phyloP scores from a whole-genome alignment of 1,140 invertebrate species.

The Eriocheir sinensis region DNA sequence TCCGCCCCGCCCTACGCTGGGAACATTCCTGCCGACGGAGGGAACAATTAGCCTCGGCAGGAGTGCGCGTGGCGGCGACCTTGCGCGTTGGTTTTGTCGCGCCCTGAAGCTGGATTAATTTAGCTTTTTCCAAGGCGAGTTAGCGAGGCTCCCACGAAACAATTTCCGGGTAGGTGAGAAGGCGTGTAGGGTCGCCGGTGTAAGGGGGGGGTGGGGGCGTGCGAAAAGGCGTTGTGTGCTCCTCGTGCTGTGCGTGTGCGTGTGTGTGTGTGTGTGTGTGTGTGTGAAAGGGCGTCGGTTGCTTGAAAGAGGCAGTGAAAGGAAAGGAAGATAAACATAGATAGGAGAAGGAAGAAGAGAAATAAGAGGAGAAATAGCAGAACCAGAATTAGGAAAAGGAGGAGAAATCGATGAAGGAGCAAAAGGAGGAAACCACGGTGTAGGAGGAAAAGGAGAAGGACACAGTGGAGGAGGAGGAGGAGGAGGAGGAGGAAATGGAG shows the following conservation, averaged over 20 bases:
- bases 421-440: not conserved
- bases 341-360: no score
- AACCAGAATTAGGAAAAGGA: no score
- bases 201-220: not conserved
- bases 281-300: not conserved
- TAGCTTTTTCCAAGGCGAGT: not conserved
- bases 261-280: not conserved
- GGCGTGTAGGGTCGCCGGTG: not conserved
- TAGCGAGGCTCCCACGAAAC: not conserved
- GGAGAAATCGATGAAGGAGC: no score
- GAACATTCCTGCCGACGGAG: not conserved
- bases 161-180: slow-evolving; percentile 12
- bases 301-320: not conserved
- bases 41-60: not conserved
- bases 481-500: no score
- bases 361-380: no score
- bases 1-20: not conserved
- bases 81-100: not conserved
- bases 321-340: no score
- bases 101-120: not conserved
- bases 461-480: not conserved
- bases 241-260: not conserved
- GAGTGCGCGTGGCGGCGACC: slow-evolving; percentile 5
- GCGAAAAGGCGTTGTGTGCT: not conserved
- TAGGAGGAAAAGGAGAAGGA: not conserved